Evolutionary conservation across 2,888 invertebrate genomes (phyloP), one percentile per base, ranked within the genome.

Genomic region (Acronicta psi): DNA sequence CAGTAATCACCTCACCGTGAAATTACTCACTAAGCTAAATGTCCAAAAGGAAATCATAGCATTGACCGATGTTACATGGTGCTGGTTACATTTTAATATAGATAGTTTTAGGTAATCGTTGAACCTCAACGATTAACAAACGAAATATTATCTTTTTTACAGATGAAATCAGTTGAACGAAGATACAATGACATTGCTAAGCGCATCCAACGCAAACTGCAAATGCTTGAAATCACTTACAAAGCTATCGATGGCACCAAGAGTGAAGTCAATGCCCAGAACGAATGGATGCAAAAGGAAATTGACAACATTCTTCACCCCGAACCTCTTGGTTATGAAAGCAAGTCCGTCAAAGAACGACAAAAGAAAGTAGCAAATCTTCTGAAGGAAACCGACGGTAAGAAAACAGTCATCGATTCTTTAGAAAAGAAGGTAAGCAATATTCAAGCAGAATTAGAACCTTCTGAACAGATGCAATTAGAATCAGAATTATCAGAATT

Each of bases 391-490:
- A 96, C 97, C 1, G 97, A 98, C 78, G 96, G 97, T 9, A 98
- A 98, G 86, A 96, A 97, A 79, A 95, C 97, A 0, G 95, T 97
- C 6, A 96, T 97, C 57, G 97, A 98, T 76, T 97, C 97, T 0
- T 91, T 99, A 23, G 97, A 97, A 75, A 97, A 97, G 87, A 96
- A 98, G 59, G 96, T 98, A 13, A 96, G 96, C 62, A 97, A 97
- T 71, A 97, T 98, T 92, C 96, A 97, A 80, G 96, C 97, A 59
- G 98, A 98, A 85, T 88, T 99, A 36, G 98, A 98, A 85, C 96
- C 97, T 7, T 95, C 96, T 0, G 99, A 99, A 87, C 96, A 97
- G 73, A 96, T 96, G 72, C 96, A 97, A 82, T 88, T 98, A 46
- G 97, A 98, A 82, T 95, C 95, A 0, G 95, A 96, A 34, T 88